Evolutionary conservation across 2,113 vertebrate species (phyloP).

Genomic region (Hippocampus abdominalis): DNA sequence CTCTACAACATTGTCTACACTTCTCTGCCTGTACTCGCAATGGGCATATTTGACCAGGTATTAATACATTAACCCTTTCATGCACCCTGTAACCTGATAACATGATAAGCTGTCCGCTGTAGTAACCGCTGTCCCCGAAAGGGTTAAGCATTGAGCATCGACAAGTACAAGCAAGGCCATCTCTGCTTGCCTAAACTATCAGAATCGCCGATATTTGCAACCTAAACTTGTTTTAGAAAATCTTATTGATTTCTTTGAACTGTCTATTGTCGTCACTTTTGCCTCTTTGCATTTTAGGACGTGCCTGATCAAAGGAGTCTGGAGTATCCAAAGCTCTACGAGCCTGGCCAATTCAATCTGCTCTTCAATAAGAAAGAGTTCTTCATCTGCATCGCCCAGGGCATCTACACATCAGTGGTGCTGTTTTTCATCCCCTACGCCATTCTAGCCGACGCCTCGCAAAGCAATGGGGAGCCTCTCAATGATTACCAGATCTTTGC

Average conservation of each 20-base stretch:
- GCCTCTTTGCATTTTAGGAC: conserved; percentile 68
- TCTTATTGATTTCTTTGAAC: too few relatives aligned
- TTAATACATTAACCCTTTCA: neutral
- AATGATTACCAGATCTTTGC: conserved; percentile 94
- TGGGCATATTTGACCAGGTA: conserved; percentile 97
- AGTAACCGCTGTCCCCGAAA: too few relatives aligned
- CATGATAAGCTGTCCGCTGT: too few relatives aligned
- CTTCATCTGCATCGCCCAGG: conserved; percentile 94
- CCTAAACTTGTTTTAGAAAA: too few relatives aligned
- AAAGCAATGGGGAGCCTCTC: conserved; percentile 80
- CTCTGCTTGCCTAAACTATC: too few relatives aligned
- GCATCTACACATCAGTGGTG: conserved; percentile 91
- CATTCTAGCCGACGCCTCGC: conserved; percentile 76
- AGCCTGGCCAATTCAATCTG: conserved; percentile 92
- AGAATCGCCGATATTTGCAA: too few relatives aligned
- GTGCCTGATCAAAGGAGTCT: conserved; percentile 89
- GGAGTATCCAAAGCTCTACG: conserved; percentile 91
- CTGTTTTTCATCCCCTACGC: conserved; percentile 91
- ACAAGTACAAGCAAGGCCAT: neutral
- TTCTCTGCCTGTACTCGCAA: conserved; percentile 91
- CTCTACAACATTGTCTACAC: conserved; percentile 97
- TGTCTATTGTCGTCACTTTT: too few relatives aligned
- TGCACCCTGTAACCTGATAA: too few relatives aligned
- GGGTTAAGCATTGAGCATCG: neutral
- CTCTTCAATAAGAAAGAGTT: conserved; percentile 98